Conservation (phyloP, 2,888 invertebrate species). For the Ennomos quercinarius region DNA sequence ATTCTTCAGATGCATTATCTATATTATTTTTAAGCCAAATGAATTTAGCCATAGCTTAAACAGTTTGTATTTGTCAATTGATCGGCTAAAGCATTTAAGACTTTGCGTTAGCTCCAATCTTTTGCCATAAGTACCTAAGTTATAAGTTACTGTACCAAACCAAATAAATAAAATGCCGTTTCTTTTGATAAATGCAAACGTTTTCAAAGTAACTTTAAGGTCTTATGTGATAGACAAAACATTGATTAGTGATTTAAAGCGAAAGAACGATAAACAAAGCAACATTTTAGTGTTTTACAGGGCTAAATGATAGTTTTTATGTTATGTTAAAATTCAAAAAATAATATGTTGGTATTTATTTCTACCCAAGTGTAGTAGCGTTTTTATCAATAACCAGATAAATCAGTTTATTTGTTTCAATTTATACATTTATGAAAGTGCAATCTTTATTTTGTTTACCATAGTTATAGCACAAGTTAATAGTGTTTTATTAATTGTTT, state of each 20-base stretch:
- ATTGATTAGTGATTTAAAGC: conserved; percentile 4
- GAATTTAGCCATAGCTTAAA: conserved; percentile 11
- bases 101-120: conserved; percentile 11
- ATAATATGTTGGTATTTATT: too few species aligned
- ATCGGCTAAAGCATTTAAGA: conserved; percentile 4
- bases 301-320: conserved; percentile 9
- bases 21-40: conserved; percentile 20
- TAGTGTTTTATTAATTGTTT: conserved; percentile 35
- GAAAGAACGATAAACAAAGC: conserved; percentile 3
- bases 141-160: conserved; percentile 11
- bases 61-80: conserved; percentile 12
- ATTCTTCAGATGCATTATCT: conserved; percentile 7
- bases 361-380: background rate
- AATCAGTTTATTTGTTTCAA: background rate
- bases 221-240: background rate
- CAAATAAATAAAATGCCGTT: conserved; percentile 2
- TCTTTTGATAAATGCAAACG: conserved; percentile 1
- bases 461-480: conserved; percentile 41
- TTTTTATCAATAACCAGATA: background rate
- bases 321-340: conserved; percentile 1
- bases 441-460: conserved; percentile 9
- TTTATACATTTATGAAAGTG: conserved; percentile 30
- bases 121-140: conserved; percentile 14
- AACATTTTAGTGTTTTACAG: conserved; percentile 12
- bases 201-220: conserved; percentile 1